phyloP scores from a whole-genome alignment of 2,888 invertebrate species.

The Ariolimax columbianus region DNA sequence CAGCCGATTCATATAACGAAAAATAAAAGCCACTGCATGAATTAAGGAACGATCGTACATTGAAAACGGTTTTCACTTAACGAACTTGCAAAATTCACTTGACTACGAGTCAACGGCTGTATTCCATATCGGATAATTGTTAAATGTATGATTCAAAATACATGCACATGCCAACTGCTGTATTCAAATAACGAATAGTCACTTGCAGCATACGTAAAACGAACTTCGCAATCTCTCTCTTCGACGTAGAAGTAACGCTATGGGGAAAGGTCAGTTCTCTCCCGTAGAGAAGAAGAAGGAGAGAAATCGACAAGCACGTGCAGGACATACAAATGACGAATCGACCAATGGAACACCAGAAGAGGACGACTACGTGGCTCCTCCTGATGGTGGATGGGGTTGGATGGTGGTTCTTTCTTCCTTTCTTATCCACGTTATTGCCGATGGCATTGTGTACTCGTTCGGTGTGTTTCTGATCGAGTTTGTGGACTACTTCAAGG shows the following conservation, averaged over 20 bases:
- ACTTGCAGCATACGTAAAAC: too few relatives aligned
- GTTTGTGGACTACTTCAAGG: slow-evolving; percentile 89
- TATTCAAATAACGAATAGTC: too few relatives aligned
- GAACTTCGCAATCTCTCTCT: not conserved
- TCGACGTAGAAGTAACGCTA: not conserved
- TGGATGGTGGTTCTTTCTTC: slow-evolving; percentile 96
- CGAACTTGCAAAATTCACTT: too few relatives aligned
- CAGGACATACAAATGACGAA: not conserved
- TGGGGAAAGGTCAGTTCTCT: slow-evolving; percentile 29
- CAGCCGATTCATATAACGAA: too few relatives aligned
- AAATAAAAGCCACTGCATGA: too few relatives aligned
- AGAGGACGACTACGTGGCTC: slow-evolving; percentile 45
- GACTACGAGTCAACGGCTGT: too few relatives aligned
- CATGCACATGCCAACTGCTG: too few relatives aligned
- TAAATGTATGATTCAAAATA: too few relatives aligned
- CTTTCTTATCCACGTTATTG: slow-evolving; percentile 94
- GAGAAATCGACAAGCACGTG: not conserved
- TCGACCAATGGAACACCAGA: not conserved
- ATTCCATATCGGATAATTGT: too few relatives aligned
- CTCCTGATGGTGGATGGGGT: slow-evolving; percentile 93
- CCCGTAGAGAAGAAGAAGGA: slow-evolving; percentile 27
- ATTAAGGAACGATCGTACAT: too few relatives aligned
- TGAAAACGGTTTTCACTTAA: too few relatives aligned
- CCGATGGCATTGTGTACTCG: slow-evolving; percentile 98
- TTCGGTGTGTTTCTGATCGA: slow-evolving; percentile 95